Conservation (phyloP, 2,888 invertebrate genomes). For the Reticulitermes lucifugus region DNA sequence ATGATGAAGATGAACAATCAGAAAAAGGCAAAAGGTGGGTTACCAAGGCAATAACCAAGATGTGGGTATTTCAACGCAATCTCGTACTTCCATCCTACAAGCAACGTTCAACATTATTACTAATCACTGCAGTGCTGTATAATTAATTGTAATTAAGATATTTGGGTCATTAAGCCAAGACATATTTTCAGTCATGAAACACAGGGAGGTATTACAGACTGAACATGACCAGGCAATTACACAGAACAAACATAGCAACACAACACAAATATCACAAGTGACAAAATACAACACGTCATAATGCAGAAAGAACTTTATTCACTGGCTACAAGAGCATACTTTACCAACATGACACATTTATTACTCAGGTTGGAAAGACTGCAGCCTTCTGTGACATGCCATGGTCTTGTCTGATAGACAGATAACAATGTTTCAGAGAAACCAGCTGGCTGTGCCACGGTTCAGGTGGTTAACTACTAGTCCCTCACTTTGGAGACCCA, state of each 20-base stretch:
- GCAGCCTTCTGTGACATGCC: too few species aligned
- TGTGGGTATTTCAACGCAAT: slow-evolving; percentile 4
- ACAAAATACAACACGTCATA: not conserved
- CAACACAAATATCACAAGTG: not conserved
- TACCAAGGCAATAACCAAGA: not conserved
- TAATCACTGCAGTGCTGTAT: not conserved
- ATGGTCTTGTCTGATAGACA: too few species aligned
- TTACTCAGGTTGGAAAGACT: too few species aligned
- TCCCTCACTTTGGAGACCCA: too few species aligned
- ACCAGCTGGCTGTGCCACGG: too few species aligned
- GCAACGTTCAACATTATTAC: not conserved
- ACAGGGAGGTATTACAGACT: not conserved
- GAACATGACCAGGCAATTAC: too few species aligned
- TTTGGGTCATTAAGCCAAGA: too few species aligned
- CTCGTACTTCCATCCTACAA: slow-evolving; percentile 28
- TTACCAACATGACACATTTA: not conserved
- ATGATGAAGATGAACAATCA: too few species aligned
- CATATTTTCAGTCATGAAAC: not conserved
- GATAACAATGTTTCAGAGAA: too few species aligned
- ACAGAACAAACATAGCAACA: not conserved
- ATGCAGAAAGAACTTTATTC: not conserved
- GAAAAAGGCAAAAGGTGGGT: not conserved
- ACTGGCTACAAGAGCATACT: not conserved
- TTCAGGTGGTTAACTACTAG: too few species aligned
- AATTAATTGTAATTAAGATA: not conserved